Conservation (phyloP, 2,888 invertebrate species). For the Arge pagana region DNA sequence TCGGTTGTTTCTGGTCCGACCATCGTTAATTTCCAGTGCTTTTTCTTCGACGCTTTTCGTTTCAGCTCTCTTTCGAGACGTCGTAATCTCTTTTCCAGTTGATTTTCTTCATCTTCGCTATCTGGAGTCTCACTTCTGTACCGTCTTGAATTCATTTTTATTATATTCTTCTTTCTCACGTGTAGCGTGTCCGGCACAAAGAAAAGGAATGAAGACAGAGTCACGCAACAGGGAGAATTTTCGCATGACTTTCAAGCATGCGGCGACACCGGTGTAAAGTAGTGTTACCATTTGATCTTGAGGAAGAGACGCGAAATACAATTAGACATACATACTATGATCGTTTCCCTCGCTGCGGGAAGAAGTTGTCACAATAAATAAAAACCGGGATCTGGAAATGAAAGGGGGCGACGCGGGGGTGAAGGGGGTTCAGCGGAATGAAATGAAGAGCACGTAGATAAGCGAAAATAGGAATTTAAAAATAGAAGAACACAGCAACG, state of each 20-base stretch:
- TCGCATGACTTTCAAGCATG: background rate
- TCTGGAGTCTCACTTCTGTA: background rate
- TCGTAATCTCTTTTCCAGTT: background rate
- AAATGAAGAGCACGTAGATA: no score
- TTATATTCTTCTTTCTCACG: background rate
- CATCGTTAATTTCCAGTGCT: background rate
- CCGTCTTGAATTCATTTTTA: background rate
- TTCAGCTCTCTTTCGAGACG: background rate
- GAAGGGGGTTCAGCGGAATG: no score
- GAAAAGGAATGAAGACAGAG: constrained; percentile 6
- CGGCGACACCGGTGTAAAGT: constrained; percentile 6
- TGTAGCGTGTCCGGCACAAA: constrained; percentile 7
- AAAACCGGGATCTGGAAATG: no score
- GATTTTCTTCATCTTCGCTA: background rate
- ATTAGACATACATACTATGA: no score
- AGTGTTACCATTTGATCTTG: constrained; percentile 23
- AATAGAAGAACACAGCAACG: no score
- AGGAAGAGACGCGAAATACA: constrained; percentile 26
- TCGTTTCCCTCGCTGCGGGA: no score
- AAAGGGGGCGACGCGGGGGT: no score
- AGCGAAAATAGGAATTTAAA: no score
- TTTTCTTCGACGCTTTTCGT: background rate
- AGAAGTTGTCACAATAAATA: no score
- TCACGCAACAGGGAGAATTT: background rate
- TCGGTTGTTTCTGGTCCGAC: no score